Evolutionary conservation across 2,797 vertebrate species (phyloP).

Genomic region (Serranus cabrilla): DNA sequence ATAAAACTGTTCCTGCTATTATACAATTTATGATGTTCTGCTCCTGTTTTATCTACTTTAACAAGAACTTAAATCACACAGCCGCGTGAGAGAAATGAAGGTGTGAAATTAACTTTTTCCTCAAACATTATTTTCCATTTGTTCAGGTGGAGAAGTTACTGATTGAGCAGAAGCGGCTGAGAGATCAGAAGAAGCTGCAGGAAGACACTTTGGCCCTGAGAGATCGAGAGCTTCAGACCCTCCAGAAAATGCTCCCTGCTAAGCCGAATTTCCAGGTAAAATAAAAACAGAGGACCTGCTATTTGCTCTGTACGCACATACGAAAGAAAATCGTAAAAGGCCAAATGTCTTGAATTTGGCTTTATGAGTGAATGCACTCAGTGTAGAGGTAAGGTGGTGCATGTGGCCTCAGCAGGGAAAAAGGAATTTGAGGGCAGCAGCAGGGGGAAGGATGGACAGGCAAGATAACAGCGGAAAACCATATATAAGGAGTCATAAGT

Average conservation of each 20-base stretch:
- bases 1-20: background rate
- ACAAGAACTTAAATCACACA: background rate
- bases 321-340: background rate
- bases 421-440: conserved; percentile 53
- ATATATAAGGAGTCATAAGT: conserved; percentile 31
- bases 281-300: background rate
- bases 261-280: conserved; percentile 58
- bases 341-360: background rate
- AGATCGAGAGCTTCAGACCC: conserved; percentile 53
- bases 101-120: background rate
- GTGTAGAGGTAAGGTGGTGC: conserved; percentile 6
- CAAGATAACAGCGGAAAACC: conserved; percentile 64
- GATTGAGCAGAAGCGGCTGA: conserved; percentile 77
- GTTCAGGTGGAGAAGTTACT: conserved; percentile 77
- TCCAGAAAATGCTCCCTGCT: conserved; percentile 41
- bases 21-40: background rate
- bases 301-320: background rate
- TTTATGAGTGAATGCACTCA: background rate
- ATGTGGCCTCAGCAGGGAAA: conserved; percentile 34
- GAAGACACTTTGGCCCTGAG: conserved; percentile 66
- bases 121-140: background rate
- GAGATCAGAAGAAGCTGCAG: conserved; percentile 71
- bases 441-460: conserved; percentile 54
- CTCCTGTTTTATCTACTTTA: background rate
- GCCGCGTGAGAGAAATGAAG: background rate